phyloP scores from a whole-genome alignment of 2,888 invertebrate genomes.

The Pristionchus mayeri region DNA sequence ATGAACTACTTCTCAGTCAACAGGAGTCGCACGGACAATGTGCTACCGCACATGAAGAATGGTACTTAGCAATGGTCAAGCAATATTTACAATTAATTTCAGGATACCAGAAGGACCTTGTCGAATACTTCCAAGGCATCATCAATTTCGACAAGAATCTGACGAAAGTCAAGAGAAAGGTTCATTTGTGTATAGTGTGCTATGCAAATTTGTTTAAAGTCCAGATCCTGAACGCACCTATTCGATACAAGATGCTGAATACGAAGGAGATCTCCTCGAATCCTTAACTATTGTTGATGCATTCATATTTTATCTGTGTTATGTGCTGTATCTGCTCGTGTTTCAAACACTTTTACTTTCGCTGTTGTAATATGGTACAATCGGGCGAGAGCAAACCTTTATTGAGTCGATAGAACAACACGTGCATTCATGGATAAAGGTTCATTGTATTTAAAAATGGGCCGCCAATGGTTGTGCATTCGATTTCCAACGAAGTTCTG shows the following conservation, averaged over 20 bases:
- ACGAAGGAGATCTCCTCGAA: not conserved
- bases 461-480: too few species aligned
- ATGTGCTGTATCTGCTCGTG: not conserved
- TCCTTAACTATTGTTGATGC: conserved; percentile 8
- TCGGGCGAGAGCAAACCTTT: too few species aligned
- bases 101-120: not conserved
- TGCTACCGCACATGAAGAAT: not conserved
- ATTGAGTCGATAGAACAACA: too few species aligned
- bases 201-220: not conserved
- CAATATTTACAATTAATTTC: not conserved
- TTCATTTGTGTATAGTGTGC: not conserved
- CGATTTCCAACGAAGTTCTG: too few species aligned
- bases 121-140: not conserved
- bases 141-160: not conserved
- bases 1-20: conserved; percentile 21
- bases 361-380: too few species aligned
- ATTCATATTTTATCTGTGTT: not conserved
- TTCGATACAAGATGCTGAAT: not conserved
- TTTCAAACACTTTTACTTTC: too few species aligned
- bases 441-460: too few species aligned
- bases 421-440: too few species aligned
- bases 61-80: not conserved
- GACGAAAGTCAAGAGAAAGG: not conserved
- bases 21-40: not conserved
- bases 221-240: not conserved